Base-by-base conservation (phyloP, 2,797 vertebrate species). In the Peromyscus eremicus region DNA sequence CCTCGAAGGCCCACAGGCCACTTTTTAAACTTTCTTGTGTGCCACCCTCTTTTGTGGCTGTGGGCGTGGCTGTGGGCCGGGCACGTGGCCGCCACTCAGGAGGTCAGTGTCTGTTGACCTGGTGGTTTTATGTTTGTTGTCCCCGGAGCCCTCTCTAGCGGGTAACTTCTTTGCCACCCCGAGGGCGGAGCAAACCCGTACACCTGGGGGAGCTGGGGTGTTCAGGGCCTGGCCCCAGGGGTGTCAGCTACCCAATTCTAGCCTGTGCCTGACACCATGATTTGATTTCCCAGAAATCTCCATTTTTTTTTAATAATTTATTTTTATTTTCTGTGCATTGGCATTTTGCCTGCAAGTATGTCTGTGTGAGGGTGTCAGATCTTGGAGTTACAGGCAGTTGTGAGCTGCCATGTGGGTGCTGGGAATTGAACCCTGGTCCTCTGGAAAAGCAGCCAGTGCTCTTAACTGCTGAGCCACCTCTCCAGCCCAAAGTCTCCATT, bases 221-320 rank as follows among this genome's bases (percentile, higher is more conserved):
- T 46, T 46, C 23, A 5, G 19, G 55, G 27, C 13, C 77, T 11
- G 0, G 34, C 25, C 3, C 1, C 23, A 88, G 71, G 43, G 80
- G 5, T 1, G 2, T 5, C 76, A 71, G 2, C 60, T 8, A 0
- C n/a, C 6, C 11, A 34, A 0, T 8, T 16, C n/a, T 46, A 14
- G n/a, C 34, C 90, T 32, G 0, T 21, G 16, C 55, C 66, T 19
- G 60, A 37, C 19, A 1, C 11, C 0, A 0, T 17, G 5, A 6
- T 49, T 70, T 1, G 37, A n/a, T 27, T 43, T 77, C 57, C 21
- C 49, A 55, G 23, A 46, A 7, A 64, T 34, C 11, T 57, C n/a
- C 9, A 0, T 29, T 86, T 90, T 84, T 52, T n/a, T n/a, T n/a
- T n/a, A n/a, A n/a, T n/a, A n/a, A n/a, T n/a, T n/a, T n/a, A n/a